Evolutionary conservation across 1,140 invertebrate genomes (phyloP), one percentile per base, ranked within the genome.

Genomic region (Phocides pigmalion): DNA sequence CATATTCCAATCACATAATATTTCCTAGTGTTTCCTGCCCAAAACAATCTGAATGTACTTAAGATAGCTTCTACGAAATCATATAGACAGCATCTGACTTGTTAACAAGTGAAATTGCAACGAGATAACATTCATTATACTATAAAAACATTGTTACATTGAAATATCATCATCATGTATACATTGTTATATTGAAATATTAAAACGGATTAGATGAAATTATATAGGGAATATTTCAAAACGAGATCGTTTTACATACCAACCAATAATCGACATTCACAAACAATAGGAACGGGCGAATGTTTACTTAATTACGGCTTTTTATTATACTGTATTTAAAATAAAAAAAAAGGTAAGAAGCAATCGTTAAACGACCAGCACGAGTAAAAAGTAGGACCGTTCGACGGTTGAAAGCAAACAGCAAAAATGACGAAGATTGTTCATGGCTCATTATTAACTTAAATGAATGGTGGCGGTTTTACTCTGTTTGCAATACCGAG

Each of bases 381-480:
- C 25, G 70, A 70, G 73, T 68, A 85, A 81, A 84, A 86, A 81
- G 75, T 66, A 9, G 79, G 78, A 79, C 78, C 77, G 69, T 47
- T 63, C 72, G 46, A 63, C 72, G 68, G 61, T 72, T 70, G 74
- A 75, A 76, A 76, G 73, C 65, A 66, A 74, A 82, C 72, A 75
- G 76, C 68, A 79, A 76, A 82, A 82, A 83, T 76, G 73, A 74
- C 68, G 70, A 81, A 68, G 73, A 81, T 85, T 83, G 79, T 82
- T 87, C 80, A 89, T 81, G 82, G 81, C 79, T 84, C 77, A 88
- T 84, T 86, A 84, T 78, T 72, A 78, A 75, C 65, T 81, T 74
- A 80, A 83, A 79, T 79, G 73, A 81, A 80, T 76, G 74, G 73
- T 64, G 69, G 56, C 63, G 47, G 65, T 72, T 79, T 78, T 77